A percentile compares a stretch with the other conserved stretches of the same genome.
Evolutionary conservation across 1,140 invertebrate species (phyloP).

Genomic region (Thrips palmi): DNA sequence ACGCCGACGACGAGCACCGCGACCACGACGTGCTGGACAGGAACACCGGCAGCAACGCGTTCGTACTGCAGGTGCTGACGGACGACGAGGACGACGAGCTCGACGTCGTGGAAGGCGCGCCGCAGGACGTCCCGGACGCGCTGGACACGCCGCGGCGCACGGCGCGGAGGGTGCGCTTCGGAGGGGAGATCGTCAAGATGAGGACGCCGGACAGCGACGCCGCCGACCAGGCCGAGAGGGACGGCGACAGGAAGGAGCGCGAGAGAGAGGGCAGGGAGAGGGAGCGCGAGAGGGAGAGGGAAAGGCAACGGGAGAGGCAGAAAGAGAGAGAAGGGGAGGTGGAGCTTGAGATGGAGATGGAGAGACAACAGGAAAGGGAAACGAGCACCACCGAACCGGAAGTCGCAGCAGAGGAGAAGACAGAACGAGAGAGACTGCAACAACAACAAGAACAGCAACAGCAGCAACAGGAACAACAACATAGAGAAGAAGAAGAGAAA

Average conservation of each 20-base stretch:
- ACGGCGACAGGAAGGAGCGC: neutral
- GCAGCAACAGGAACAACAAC: too few relatives aligned
- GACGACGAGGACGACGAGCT: conserved; percentile 17
- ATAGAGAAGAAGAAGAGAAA: too few relatives aligned
- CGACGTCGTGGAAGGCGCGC: conserved; percentile 27
- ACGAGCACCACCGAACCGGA: too few relatives aligned
- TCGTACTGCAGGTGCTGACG: conserved; percentile 14
- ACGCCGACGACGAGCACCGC: conserved; percentile 15
- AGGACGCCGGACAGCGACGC: conserved; percentile 61
- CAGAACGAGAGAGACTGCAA: too few relatives aligned
- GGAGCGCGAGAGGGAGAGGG: neutral
- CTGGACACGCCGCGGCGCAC: conserved; percentile 14
- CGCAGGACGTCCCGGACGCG: too few relatives aligned
- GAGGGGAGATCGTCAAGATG: conserved; percentile 63
- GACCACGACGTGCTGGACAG: neutral
- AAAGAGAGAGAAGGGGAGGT: too few relatives aligned
- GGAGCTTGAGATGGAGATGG: too few relatives aligned
- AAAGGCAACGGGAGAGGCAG: neutral
- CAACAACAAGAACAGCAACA: too few relatives aligned
- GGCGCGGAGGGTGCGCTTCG: conserved; percentile 47
- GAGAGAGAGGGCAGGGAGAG: conserved; percentile 5
- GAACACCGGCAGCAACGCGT: conserved; percentile 11
- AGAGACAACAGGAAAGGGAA: too few relatives aligned
- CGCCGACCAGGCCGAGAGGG: conserved; percentile 16
- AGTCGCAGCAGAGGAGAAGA: too few relatives aligned